These are phyloP conservation scores for Ericerus pela DNA, from an alignment of 1,140 invertebrate genomes.

Conservation along the genomic window DNA sequence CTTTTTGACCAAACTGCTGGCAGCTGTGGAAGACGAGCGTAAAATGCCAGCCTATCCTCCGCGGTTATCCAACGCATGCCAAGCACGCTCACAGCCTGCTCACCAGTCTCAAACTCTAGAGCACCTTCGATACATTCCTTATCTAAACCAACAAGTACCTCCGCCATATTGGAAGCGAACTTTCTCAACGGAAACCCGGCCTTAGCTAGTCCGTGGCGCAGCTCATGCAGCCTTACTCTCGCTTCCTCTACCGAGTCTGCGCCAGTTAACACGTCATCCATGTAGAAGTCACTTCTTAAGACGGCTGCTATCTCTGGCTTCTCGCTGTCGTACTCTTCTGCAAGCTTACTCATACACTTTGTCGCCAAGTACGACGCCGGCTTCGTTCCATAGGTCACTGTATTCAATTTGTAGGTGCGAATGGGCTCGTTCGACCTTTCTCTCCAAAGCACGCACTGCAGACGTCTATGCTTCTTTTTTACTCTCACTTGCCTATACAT, in stretches of 20 bases:
- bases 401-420: conserved; percentile 27
- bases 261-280: conserved; percentile 30
- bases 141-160: neutral
- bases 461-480: conserved; percentile 25
- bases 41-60: neutral
- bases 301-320: conserved; percentile 24
- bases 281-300: conserved; percentile 25
- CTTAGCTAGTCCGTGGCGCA: neutral
- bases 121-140: neutral
- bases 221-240: neutral
- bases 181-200: conserved; percentile 1
- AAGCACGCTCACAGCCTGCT: neutral
- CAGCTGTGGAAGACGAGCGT: neutral
- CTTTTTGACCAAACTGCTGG: neutral
- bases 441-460: conserved; percentile 33
- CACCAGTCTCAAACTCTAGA: neutral
- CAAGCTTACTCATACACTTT: conserved; percentile 26
- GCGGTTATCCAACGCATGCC: conserved; percentile 1
- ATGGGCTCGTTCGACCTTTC: conserved; percentile 18
- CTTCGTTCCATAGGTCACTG: conserved; percentile 31
- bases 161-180: neutral
- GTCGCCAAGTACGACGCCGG: conserved; percentile 29
- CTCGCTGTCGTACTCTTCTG: conserved; percentile 21
- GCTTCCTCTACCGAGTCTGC: conserved; percentile 22
- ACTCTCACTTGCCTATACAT: conserved; percentile 33